These are phyloP conservation scores for Ptychobarbus kaznakovi DNA, from an alignment of 2,797 vertebrate genomes.

Conservation along the genomic window DNA sequence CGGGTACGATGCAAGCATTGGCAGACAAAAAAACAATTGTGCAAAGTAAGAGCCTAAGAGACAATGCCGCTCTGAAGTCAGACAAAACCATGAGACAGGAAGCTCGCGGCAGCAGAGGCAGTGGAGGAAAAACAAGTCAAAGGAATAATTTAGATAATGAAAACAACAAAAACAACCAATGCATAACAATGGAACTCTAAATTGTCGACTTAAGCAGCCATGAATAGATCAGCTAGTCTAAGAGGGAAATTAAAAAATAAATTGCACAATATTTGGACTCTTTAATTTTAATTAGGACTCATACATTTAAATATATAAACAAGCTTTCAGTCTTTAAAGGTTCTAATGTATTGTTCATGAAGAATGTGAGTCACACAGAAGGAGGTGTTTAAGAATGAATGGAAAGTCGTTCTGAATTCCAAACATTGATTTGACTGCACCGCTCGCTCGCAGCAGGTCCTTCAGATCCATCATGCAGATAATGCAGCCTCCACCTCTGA, in stretches of 20 bases:
- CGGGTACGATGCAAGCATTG: too few relatives aligned
- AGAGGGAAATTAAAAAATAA: neutral
- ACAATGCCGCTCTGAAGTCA: constrained; percentile 25
- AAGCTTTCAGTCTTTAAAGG: constrained; percentile 3
- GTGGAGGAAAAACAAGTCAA: constrained; percentile 24
- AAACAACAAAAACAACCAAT: constrained; percentile 36
- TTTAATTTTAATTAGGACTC: constrained; percentile 21
- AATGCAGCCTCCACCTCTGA: constrained; percentile 39
- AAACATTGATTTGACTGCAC: constrained; percentile 4
- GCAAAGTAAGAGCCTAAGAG: constrained; percentile 24
- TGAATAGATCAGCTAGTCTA: constrained; percentile 11
- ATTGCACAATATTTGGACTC: constrained; percentile 7
- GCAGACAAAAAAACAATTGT: too few relatives aligned
- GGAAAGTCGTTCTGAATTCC: neutral
- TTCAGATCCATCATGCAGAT: constrained; percentile 41
- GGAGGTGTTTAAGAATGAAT: neutral
- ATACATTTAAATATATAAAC: constrained; percentile 16
- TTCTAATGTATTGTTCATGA: neutral
- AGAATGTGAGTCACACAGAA: neutral
- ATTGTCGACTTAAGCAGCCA: constrained; percentile 20
- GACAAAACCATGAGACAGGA: constrained; percentile 35
- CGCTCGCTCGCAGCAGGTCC: constrained; percentile 38
- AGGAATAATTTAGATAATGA: constrained; percentile 47
- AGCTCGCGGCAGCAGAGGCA: constrained; percentile 26
- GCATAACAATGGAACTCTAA: constrained; percentile 38